Conservation (phyloP, 2,888 invertebrate species). For the Lochmaea capreae region DNA sequence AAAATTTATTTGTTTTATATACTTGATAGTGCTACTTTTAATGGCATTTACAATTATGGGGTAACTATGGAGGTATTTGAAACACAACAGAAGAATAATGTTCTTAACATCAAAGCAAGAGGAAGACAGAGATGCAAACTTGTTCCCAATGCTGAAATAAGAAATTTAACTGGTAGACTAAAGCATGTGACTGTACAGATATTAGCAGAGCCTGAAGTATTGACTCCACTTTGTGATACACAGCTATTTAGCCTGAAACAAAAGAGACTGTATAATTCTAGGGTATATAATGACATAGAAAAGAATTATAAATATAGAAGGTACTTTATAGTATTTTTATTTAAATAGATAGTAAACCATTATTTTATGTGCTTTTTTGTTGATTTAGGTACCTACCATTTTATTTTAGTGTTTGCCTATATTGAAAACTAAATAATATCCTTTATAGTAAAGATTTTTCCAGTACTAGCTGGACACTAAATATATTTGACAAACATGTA, state of each 20-base stretch:
- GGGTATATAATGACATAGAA: slow-evolving; percentile 54
- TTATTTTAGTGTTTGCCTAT: too few species aligned
- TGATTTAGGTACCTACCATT: too few species aligned
- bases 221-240: slow-evolving; percentile 68
- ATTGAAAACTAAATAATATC: too few species aligned
- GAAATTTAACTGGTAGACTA: slow-evolving; percentile 62
- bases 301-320: slow-evolving; percentile 60
- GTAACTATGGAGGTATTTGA: slow-evolving; percentile 78
- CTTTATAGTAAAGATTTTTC: too few species aligned
- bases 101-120: slow-evolving; percentile 74
- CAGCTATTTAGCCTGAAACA: slow-evolving; percentile 66
- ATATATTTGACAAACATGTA: not conserved
- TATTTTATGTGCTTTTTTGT: too few species aligned
- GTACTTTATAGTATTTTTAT: slow-evolving; percentile 44
- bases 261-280: slow-evolving; percentile 60
- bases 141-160: slow-evolving; percentile 61
- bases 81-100: slow-evolving; percentile 70
- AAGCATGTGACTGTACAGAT: slow-evolving; percentile 74
- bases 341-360: not conserved
- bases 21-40: slow-evolving; percentile 28
- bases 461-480: too few species aligned
- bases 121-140: slow-evolving; percentile 82
- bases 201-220: slow-evolving; percentile 74
- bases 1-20: not conserved
- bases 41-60: slow-evolving; percentile 65